A percentile compares a stretch with the other conserved stretches of the same genome.
phyloP scores from a whole-genome alignment of 2,888 invertebrate genomes.

The Drosophila ezoana region DNA sequence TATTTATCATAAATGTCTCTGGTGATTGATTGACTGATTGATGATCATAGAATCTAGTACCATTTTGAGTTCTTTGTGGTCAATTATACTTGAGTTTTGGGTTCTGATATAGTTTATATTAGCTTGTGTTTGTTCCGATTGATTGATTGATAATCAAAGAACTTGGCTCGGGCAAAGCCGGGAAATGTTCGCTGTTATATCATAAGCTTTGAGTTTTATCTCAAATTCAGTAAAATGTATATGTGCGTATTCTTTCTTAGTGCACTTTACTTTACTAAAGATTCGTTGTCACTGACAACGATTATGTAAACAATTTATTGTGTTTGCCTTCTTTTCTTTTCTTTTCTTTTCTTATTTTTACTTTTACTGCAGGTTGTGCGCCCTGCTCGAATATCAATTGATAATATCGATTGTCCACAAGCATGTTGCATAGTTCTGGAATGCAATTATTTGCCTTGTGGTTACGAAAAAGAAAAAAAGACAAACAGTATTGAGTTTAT shows the following conservation, averaged over 20 bases:
- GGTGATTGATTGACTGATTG: too few relatives aligned
- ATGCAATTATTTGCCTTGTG: slow-evolving; percentile 18
- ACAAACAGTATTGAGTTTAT: slow-evolving; percentile 33
- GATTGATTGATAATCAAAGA: too few relatives aligned
- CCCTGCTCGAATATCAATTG: slow-evolving; percentile 32
- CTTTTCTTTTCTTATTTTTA: too few relatives aligned
- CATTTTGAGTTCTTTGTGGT: too few relatives aligned
- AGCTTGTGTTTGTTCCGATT: too few relatives aligned
- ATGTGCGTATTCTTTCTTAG: slow-evolving; percentile 9
- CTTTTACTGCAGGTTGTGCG: too few relatives aligned
- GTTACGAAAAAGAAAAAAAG: slow-evolving; percentile 22
- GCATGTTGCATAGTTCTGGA: slow-evolving; percentile 23
- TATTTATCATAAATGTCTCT: too few relatives aligned
- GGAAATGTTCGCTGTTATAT: too few relatives aligned
- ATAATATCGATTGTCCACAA: slow-evolving; percentile 46
- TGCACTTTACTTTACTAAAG: slow-evolving; percentile 1
- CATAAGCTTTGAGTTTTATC: neutral
- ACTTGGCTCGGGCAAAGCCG: too few relatives aligned
- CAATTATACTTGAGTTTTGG: too few relatives aligned
- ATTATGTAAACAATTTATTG: slow-evolving; percentile 46
- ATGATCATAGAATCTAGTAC: too few relatives aligned
- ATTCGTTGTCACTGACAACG: slow-evolving; percentile 1
- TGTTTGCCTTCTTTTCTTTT: slow-evolving; percentile 5
- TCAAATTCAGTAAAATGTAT: neutral
- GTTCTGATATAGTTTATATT: too few relatives aligned